Evolutionary conservation across 2,113 vertebrate genomes (phyloP).

Genomic region (Cavia aperea): DNA sequence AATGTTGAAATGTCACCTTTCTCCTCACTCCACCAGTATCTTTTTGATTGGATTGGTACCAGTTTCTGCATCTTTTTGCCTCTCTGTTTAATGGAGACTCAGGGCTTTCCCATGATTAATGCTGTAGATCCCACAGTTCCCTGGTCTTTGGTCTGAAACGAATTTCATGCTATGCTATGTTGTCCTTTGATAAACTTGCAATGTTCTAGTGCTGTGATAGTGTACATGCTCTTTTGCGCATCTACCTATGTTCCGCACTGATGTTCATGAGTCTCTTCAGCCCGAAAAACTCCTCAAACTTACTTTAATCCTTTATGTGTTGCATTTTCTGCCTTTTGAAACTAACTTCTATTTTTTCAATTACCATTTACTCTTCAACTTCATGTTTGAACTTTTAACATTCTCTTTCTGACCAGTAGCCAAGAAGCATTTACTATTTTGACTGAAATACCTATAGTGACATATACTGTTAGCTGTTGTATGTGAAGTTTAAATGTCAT

Average conservation of each 20-base stretch:
- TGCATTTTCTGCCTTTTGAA: not conserved
- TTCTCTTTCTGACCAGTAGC: not conserved
- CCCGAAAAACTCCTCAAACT: not conserved
- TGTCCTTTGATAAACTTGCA: not conserved
- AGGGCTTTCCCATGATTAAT: no score
- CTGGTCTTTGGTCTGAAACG: not conserved
- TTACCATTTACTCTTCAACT: not conserved
- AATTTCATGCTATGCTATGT: not conserved
- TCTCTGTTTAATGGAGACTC: not conserved
- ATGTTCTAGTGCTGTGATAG: fast-evolving
- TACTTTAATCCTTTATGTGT: not conserved
- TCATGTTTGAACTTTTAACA: slow-evolving; percentile 1
- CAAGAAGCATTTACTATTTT: slow-evolving; percentile 11
- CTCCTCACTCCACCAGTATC: fast-evolving
- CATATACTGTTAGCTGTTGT: not conserved
- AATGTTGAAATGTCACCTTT: no score
- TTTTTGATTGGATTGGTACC: not conserved
- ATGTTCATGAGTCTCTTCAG: no score
- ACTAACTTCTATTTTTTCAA: not conserved
- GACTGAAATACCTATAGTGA: not conserved
- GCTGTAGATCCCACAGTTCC: no score
- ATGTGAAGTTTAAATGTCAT: not conserved
- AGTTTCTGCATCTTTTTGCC: not conserved
- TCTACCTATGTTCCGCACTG: not conserved
- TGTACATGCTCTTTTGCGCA: not conserved